A percentile compares a stretch with the other conserved stretches of the same genome.
These are phyloP conservation scores for Nothobranchius furzeri DNA, from an alignment of 2,113 vertebrate species.

Conservation along the genomic window DNA sequence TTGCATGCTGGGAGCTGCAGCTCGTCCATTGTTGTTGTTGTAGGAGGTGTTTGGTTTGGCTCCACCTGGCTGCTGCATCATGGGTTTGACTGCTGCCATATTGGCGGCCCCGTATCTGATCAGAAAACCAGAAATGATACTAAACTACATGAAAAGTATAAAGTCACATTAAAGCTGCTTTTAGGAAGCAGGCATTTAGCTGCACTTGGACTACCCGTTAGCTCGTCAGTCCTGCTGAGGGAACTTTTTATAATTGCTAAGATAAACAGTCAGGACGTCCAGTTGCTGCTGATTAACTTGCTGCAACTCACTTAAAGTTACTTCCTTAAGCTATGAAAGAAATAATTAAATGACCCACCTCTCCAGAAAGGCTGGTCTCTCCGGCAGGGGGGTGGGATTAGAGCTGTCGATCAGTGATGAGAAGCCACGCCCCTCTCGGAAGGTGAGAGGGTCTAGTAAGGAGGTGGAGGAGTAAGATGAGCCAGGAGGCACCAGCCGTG, in stretches of 20 bases:
- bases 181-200: too few species aligned
- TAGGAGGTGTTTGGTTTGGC: constrained; percentile 87
- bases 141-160: neutral
- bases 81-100: constrained; percentile 92
- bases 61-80: constrained; percentile 77
- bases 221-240: too few species aligned
- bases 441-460: constrained; percentile 84
- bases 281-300: too few species aligned
- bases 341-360: constrained; percentile 66
- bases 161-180: neutral
- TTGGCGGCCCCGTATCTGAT: constrained; percentile 84
- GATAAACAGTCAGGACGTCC: too few species aligned
- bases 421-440: constrained; percentile 69
- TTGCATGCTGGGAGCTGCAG: constrained; percentile 65
- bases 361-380: constrained; percentile 89
- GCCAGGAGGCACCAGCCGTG: constrained; percentile 80
- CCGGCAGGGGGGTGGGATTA: constrained; percentile 86
- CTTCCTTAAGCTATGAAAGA: too few species aligned
- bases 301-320: too few species aligned
- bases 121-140: constrained; percentile 38
- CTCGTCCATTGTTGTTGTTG: constrained; percentile 86
- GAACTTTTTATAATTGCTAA: too few species aligned
- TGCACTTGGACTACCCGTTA: too few species aligned
- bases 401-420: constrained; percentile 64
- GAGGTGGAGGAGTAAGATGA: constrained; percentile 84